Evolutionary conservation across 2,888 invertebrate species (phyloP), one percentile per base, ranked within the genome.

Genomic region (Timandra comae): DNA sequence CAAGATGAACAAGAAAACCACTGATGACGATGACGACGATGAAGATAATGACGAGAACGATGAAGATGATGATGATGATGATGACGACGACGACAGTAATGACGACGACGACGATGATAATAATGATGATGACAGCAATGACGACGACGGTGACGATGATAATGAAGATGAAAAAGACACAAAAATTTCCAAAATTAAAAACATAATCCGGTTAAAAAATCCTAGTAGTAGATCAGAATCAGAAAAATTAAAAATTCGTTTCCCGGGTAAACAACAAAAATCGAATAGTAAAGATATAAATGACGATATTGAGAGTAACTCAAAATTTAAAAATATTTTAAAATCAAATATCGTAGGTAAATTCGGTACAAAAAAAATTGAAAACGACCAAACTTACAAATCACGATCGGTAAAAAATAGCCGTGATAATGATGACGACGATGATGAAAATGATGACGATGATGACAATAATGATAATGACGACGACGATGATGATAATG

Each of bases 91-190:
- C 5, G 46, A 56, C 1, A 52, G 61, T 0, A 63, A 84, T 6
- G 78, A 87, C 5, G 77, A 87, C 1, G 74, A 86, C 1, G 74
- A 87, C 9, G 78, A 86, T 9, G 79, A 87, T n/a, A 74, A 87
- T 4, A 77, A 87, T 1, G 77, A 88, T 1, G 73, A 87, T 0
- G 74, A 80, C 8, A 69, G 79, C 4, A 71, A 81, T 7, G 69
- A 81, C 49, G 62, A 73, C 0, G 63, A 73, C 2, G 55, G 76
- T 1, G 66, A 75, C 0, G 76, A 85, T 1, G 43, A 46, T 0
- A 45, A 51, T 1, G 44, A 51, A 0, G 61, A 78, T 1, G 65
- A 50, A 0, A 30, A 46, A 7, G 69, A 84, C 23, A 69, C 44
- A 46, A 35, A 54, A 56, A 33, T 62, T 43, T 19, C 51, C 38